phyloP scores from a whole-genome alignment of 2,888 invertebrate species.

The Drosophila nigricruria region DNA sequence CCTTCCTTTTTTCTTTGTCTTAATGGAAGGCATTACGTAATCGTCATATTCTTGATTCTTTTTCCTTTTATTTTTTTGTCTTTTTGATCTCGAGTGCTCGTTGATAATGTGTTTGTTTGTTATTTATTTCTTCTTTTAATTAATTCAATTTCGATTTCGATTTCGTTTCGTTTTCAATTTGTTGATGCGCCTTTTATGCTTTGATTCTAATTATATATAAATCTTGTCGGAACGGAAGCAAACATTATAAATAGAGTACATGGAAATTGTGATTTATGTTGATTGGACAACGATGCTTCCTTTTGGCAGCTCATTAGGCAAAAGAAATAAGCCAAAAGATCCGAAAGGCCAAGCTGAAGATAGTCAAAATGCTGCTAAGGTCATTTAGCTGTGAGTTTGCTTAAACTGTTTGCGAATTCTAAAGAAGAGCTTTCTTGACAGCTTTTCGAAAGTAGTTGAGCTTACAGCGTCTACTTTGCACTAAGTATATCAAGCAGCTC shows the following conservation, averaged over 20 bases:
- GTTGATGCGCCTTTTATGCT: slow-evolving; percentile 27
- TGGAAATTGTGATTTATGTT: slow-evolving; percentile 39
- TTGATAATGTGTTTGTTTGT: slow-evolving; percentile 25
- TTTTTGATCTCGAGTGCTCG: slow-evolving; percentile 21
- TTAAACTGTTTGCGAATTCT: slow-evolving; percentile 7
- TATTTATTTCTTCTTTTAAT: slow-evolving; percentile 28
- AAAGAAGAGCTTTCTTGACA: neutral
- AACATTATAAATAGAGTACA: slow-evolving; percentile 17
- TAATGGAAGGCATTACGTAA: slow-evolving; percentile 12
- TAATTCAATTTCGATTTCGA: slow-evolving; percentile 50
- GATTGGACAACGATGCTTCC: slow-evolving; percentile 12
- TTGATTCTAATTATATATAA: slow-evolving; percentile 31
- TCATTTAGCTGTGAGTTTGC: neutral
- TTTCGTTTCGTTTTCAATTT: slow-evolving; percentile 39
- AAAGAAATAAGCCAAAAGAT: slow-evolving; percentile 12
- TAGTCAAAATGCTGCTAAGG: slow-evolving; percentile 1
- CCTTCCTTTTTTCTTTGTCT: neutral
- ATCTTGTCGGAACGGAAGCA: slow-evolving; percentile 45
- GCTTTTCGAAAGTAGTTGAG: neutral
- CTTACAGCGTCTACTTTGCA: neutral
- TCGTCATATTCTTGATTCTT: slow-evolving; percentile 1
- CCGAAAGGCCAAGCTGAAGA: neutral
- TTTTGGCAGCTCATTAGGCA: slow-evolving; percentile 8
- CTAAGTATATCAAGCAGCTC: neutral
- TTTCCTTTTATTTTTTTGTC: slow-evolving; percentile 7